Percentiles rank a stretch among this genome's conserved stretches.
Evolutionary conservation across 2,797 vertebrate genomes (phyloP).

Genomic region (Ctenopoma kingsleyae): DNA sequence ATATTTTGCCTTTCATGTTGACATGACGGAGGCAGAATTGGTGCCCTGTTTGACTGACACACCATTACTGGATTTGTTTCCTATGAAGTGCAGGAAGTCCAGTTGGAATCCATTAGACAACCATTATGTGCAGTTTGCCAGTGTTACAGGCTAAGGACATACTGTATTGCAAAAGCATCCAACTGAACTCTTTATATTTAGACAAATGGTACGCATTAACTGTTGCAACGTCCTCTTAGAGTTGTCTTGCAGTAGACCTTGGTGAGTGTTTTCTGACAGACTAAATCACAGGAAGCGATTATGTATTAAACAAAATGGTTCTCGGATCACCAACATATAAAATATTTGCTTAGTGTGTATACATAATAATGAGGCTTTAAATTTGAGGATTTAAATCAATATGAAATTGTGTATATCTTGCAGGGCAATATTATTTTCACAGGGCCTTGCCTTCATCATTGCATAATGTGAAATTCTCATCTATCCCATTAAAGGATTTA

Average conservation of each 20-base stretch:
- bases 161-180: constrained; percentile 18
- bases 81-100: constrained; percentile 15
- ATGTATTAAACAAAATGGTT: neutral
- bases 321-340: neutral
- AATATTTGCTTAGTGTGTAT: no score
- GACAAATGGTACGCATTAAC: neutral
- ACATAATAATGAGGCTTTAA: neutral
- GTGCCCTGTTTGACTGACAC: constrained; percentile 47
- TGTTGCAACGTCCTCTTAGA: neutral
- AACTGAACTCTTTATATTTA: neutral
- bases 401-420: neutral
- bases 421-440: neutral
- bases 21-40: constrained; percentile 18
- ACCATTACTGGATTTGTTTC: constrained; percentile 9
- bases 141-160: constrained; percentile 2
- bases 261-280: neutral
- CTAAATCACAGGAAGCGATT: neutral
- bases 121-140: constrained; percentile 24
- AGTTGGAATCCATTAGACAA: constrained; percentile 36
- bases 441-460: neutral
- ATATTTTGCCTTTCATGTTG: constrained; percentile 11
- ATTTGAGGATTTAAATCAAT: neutral
- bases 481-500: constrained; percentile 2
- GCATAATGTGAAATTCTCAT: neutral
- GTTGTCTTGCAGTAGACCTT: neutral